Percentiles rank a stretch among this genome's conserved stretches.
Evolutionary conservation across 1,140 invertebrate genomes (phyloP).

Genomic region (Nasonia longicornis): DNA sequence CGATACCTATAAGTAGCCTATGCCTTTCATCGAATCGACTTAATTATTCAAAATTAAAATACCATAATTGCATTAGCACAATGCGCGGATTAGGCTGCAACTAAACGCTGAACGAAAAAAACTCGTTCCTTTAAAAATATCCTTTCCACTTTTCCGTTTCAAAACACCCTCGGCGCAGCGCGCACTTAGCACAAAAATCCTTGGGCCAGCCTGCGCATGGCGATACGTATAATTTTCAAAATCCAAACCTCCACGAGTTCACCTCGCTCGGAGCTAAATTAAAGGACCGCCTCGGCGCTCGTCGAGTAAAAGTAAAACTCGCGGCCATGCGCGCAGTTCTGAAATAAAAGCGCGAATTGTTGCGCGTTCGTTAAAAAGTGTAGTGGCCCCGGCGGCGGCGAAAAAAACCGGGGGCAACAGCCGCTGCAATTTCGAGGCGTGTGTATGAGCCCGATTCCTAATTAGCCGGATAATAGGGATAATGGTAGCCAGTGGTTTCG

Average conservation of each 20-base stretch:
- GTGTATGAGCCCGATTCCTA: background rate
- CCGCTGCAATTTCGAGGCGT: background rate
- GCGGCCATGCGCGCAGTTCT: background rate
- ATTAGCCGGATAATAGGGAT: conserved; percentile 30
- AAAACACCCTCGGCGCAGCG: background rate
- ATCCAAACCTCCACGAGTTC: background rate
- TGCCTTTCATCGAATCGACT: background rate
- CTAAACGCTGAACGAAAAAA: background rate
- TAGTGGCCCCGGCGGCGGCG: background rate
- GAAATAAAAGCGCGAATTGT: conserved; percentile 3
- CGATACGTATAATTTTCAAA: background rate
- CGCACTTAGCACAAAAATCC: background rate
- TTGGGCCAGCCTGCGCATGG: background rate
- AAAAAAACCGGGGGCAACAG: background rate
- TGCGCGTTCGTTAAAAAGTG: background rate
- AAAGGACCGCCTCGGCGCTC: background rate
- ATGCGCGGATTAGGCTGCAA: background rate
- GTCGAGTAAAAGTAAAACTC: background rate
- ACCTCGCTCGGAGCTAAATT: background rate
- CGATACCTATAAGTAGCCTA: no score
- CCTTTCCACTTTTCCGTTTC: background rate
- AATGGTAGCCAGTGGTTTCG: background rate
- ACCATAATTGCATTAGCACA: background rate
- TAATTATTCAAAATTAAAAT: background rate
- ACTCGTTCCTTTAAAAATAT: background rate